Conservation (phyloP, 2,888 invertebrate genomes). For the Epinotia nisella region DNA sequence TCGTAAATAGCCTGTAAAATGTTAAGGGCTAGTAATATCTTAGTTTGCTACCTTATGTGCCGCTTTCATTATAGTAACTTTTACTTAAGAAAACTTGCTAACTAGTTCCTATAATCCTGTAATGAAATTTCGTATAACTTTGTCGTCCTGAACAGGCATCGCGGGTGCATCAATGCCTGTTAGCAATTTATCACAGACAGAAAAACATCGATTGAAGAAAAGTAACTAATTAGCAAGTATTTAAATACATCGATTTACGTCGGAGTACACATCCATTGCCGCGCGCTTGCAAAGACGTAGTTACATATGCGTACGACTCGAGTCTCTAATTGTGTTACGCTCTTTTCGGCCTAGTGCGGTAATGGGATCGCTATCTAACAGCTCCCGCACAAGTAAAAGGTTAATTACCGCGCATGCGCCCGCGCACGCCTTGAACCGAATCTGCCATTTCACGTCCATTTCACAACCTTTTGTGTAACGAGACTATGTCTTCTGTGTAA, state of each 20-base stretch:
- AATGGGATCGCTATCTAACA: constrained; percentile 30
- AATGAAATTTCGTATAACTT: too few relatives aligned
- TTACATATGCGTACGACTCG: background rate
- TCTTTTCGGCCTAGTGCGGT: background rate
- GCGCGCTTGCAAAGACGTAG: background rate
- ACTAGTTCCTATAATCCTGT: background rate
- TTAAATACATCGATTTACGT: background rate
- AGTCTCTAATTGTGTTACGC: background rate
- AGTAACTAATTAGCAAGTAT: background rate
- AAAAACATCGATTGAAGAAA: too few relatives aligned
- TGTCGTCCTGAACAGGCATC: too few relatives aligned
- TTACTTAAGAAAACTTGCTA: background rate
- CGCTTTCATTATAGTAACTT: background rate
- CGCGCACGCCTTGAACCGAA: constrained; percentile 68
- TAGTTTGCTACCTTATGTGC: background rate
- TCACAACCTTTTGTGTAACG: constrained; percentile 52
- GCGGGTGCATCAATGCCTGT: too few relatives aligned
- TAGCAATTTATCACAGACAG: too few relatives aligned
- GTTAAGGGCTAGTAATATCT: background rate
- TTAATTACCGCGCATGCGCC: constrained; percentile 45
- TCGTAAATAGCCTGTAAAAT: background rate
- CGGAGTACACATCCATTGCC: background rate
- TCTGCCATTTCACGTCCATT: constrained; percentile 59
- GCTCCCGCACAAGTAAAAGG: constrained; percentile 47
- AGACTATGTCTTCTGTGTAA: background rate